Percentiles rank a stretch among this genome's conserved stretches.
Evolutionary conservation across 2,113 vertebrate species (phyloP).

Genomic region (Sarotherodon lohbergeri): DNA sequence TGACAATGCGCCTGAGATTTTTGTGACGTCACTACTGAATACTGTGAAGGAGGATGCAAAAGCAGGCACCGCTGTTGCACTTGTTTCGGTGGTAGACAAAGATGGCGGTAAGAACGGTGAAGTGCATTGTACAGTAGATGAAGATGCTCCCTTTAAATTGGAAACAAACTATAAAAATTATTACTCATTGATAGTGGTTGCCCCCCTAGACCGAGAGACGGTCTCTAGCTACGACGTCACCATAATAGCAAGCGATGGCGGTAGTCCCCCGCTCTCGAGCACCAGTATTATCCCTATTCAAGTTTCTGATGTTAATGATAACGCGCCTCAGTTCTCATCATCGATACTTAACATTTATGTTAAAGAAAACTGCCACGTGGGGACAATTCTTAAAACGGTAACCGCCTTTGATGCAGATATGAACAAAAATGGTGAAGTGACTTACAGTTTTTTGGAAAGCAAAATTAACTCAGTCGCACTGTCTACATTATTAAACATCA

Average conservation of each 20-base stretch:
- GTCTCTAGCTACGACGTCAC: conserved; percentile 69
- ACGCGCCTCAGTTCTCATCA: conserved; percentile 38
- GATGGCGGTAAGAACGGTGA: conserved; percentile 74
- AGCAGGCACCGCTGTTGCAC: conserved; percentile 70
- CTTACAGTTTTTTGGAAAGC: neutral
- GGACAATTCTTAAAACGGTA: neutral
- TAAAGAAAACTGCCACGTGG: neutral
- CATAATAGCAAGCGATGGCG: conserved; percentile 76
- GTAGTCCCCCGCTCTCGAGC: conserved; percentile 51
- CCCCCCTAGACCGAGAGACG: conserved; percentile 26
- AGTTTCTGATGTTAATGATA: conserved; percentile 66
- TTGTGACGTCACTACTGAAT: conserved; percentile 65
- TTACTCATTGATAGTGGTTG: conserved; percentile 62
- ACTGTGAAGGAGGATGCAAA: conserved; percentile 64
- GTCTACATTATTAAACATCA: neutral
- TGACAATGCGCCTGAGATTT: conserved; percentile 75
- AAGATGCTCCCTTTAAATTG: conserved; percentile 49
- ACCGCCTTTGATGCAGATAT: neutral
- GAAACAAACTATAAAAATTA: conserved; percentile 66
- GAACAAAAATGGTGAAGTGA: neutral
- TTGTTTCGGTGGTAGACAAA: conserved; percentile 75
- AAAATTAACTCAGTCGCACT: neutral
- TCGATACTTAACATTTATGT: neutral
- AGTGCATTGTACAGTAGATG: conserved; percentile 32
- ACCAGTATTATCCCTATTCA: neutral